Conservation (phyloP, 2,888 invertebrate genomes). For the Noctua comes region DNA sequence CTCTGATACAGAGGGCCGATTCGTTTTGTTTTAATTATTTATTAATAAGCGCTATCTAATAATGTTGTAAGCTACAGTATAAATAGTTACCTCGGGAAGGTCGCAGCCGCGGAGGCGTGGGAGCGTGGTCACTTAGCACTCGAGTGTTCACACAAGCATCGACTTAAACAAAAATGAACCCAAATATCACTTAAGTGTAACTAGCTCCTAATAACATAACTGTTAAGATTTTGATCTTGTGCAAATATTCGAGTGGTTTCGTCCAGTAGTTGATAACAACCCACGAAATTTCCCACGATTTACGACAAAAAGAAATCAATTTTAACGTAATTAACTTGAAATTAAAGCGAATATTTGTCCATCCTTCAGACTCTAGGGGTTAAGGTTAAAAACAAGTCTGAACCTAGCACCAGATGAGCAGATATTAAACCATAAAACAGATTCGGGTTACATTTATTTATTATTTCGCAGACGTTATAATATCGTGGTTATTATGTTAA, state of each 20-base stretch:
- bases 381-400: constrained; percentile 62
- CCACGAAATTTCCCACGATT: constrained; percentile 27
- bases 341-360: constrained; percentile 54
- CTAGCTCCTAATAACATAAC: constrained; percentile 42
- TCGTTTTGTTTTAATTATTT: constrained; percentile 73
- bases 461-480: constrained; percentile 62
- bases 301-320: constrained; percentile 35
- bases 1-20: constrained; percentile 89
- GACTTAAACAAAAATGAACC: constrained; percentile 12
- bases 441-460: constrained; percentile 65
- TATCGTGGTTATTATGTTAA: constrained; percentile 60
- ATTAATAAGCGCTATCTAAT: constrained; percentile 87
- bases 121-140: constrained; percentile 10
- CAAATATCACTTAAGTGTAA: constrained; percentile 39
- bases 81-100: constrained; percentile 68
- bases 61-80: constrained; percentile 78
- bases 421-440: constrained; percentile 66
- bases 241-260: constrained; percentile 40
- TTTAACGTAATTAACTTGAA: constrained; percentile 47
- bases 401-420: constrained; percentile 71
- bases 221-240: constrained; percentile 11
- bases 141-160: constrained; percentile 31
- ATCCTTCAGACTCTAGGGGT: constrained; percentile 51
- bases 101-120: constrained; percentile 26
- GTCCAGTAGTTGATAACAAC: constrained; percentile 5